These are phyloP conservation scores for Carcharodon carcharias DNA, from an alignment of 2,797 vertebrate species.

Conservation along the genomic window DNA sequence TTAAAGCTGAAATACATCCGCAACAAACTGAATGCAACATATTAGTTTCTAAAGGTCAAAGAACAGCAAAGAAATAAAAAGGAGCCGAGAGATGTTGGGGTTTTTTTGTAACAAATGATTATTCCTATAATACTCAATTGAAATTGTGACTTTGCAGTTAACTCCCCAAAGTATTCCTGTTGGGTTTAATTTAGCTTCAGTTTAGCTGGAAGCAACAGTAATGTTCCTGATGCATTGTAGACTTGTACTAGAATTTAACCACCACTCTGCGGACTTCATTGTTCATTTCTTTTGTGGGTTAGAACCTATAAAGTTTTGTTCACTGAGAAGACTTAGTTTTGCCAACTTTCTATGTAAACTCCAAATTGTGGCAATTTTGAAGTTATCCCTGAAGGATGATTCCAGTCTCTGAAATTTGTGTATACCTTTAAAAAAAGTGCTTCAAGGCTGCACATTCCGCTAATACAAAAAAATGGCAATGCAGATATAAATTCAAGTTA, in stretches of 20 bases:
- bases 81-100: neutral
- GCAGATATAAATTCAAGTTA: neutral
- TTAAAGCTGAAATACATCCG: neutral
- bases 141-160: neutral
- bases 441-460: neutral
- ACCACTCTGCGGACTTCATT: neutral
- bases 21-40: neutral
- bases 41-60: neutral
- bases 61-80: neutral
- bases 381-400: neutral
- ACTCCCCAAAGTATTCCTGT: neutral
- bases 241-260: neutral
- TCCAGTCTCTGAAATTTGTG: neutral
- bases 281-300: neutral
- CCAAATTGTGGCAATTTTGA: neutral
- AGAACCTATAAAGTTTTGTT: neutral
- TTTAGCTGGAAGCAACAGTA: neutral
- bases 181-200: neutral
- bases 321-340: neutral
- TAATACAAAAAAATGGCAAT: neutral
- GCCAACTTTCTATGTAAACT: neutral
- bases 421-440: neutral
- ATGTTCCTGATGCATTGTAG: neutral
- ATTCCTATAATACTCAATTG: neutral
- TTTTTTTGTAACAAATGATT: conserved; percentile 21